Conservation (phyloP, 2,888 invertebrate species). For the Leucophenga montana region DNA sequence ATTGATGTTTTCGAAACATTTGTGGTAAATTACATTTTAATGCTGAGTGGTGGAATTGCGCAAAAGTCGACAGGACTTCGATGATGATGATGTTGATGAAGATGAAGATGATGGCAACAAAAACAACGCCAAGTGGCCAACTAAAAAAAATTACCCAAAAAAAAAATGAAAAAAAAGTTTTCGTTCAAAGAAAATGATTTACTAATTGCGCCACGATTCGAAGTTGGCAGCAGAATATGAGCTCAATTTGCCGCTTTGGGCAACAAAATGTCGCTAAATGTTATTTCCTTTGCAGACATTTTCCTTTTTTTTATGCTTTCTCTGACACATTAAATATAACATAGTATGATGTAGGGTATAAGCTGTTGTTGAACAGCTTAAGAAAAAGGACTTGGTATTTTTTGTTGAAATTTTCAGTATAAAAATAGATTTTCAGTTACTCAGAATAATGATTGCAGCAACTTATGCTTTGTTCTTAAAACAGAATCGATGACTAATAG, state of each 20-base stretch:
- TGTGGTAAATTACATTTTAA: constrained; percentile 66
- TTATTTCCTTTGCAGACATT: background rate
- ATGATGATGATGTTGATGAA: background rate
- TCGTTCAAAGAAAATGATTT: background rate
- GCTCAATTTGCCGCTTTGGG: background rate
- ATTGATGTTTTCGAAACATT: constrained; percentile 66
- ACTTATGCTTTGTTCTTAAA: no score
- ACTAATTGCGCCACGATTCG: background rate
- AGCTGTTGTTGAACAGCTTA: no score
- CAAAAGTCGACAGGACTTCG: no score
- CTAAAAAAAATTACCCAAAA: background rate
- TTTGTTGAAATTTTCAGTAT: no score
- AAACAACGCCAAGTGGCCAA: background rate
- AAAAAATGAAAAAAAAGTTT: background rate
- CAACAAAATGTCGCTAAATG: constrained; percentile 7
- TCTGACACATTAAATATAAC: no score
- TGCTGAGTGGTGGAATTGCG: constrained; percentile 38
- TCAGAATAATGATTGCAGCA: no score
- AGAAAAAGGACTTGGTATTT: no score
- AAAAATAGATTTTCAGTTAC: no score
- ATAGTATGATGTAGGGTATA: no score
- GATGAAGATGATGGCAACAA: background rate
- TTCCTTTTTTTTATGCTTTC: no score
- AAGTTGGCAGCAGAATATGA: background rate
- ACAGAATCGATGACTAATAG: no score